phyloP scores from a whole-genome alignment of 1,140 invertebrate genomes.

The Hesperophylax magnus region DNA sequence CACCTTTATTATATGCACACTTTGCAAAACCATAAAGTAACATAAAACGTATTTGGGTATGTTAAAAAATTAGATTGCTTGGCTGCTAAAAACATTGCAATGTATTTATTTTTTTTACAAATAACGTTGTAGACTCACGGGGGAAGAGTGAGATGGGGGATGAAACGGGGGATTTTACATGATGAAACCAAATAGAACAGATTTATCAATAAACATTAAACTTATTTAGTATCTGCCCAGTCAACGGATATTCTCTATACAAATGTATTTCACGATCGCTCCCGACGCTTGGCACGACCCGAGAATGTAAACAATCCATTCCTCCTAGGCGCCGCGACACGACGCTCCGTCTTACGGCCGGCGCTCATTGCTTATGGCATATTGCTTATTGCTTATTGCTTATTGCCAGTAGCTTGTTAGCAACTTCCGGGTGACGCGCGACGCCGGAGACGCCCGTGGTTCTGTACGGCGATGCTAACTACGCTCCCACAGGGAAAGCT shows the following conservation, averaged over 20 bases:
- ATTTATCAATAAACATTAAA: neutral
- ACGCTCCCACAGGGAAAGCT: neutral
- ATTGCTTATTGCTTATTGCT: neutral
- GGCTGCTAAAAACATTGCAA: no score
- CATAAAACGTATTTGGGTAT: no score
- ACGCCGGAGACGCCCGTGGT: neutral
- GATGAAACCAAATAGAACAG: no score
- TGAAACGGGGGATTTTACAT: no score
- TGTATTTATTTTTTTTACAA: no score
- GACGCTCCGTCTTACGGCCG: slow-evolving; percentile 25
- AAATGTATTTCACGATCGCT: slow-evolving; percentile 40
- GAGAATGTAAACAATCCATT: slow-evolving; percentile 43
- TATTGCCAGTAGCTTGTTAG: neutral
- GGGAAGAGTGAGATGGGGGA: no score
- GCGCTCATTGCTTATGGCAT: neutral
- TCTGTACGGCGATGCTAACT: no score
- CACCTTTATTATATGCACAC: no score
- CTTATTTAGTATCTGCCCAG: neutral
- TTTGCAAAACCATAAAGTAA: no score
- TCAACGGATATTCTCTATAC: slow-evolving; percentile 28
- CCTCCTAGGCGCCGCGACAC: slow-evolving; percentile 31
- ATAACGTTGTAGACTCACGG: no score
- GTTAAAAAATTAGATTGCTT: no score
- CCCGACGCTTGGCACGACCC: slow-evolving; percentile 35
- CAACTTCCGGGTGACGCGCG: neutral